Evolutionary conservation across 2,113 vertebrate species (phyloP).

Genomic region (Australoheros scitulus): DNA sequence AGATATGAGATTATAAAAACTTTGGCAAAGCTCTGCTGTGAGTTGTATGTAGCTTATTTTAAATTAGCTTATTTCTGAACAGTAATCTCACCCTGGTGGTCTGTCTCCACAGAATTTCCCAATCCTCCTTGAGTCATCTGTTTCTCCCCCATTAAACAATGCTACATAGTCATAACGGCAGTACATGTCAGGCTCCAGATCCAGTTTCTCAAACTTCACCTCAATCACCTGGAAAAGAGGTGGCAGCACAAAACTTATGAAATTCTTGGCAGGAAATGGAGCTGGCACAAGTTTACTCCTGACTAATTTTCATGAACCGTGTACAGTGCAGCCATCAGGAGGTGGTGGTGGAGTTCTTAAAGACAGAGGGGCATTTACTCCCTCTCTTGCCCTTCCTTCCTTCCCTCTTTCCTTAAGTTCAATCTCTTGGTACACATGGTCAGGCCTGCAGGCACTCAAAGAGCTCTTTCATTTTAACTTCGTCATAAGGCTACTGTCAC

Average conservation of each 20-base stretch:
- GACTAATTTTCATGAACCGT: slow-evolving; percentile 10
- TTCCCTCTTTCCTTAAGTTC: slow-evolving; percentile 40
- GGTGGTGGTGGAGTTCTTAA: slow-evolving; percentile 4
- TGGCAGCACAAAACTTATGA: slow-evolving; percentile 6
- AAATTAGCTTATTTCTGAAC: background rate
- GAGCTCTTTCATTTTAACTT: slow-evolving; percentile 68
- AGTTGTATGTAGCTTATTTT: background rate
- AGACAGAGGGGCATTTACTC: slow-evolving; percentile 70
- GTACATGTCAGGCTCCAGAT: slow-evolving; percentile 86
- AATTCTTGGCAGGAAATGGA: background rate
- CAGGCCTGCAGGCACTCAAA: slow-evolving; percentile 62
- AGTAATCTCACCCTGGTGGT: slow-evolving; percentile 79
- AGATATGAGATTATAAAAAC: background rate
- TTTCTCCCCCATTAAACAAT: slow-evolving; percentile 85
- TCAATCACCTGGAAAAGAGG: slow-evolving; percentile 81
- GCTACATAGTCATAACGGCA: slow-evolving; percentile 93
- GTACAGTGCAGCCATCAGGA: slow-evolving; percentile 19
- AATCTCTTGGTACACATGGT: slow-evolving; percentile 50
- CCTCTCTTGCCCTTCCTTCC: slow-evolving; percentile 41
- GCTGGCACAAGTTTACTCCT: slow-evolving; percentile 13
- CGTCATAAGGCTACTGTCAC: slow-evolving; percentile 21
- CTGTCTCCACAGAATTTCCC: slow-evolving; percentile 89
- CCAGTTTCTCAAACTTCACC: slow-evolving; percentile 89
- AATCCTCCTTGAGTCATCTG: slow-evolving; percentile 83
- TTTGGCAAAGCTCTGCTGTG: background rate